Conservation (phyloP, 2,797 vertebrate genomes). For the Gallirallus australis region DNA sequence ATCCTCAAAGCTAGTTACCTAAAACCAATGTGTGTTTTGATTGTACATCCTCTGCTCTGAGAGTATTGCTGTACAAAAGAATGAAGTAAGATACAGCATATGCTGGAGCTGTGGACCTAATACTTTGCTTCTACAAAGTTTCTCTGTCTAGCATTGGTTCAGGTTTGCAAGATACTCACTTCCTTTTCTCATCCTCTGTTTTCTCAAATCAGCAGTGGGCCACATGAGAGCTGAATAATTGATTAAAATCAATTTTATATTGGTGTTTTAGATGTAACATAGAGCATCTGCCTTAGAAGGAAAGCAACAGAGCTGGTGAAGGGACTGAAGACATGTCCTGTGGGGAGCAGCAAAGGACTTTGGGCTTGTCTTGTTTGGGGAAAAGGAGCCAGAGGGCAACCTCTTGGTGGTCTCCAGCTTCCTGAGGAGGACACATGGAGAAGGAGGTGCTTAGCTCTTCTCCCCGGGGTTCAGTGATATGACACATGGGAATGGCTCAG, state of each 20-base stretch:
- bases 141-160: neutral
- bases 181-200: neutral
- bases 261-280: neutral
- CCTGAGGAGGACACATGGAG: neutral
- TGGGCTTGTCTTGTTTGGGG: neutral
- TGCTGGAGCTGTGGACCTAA: neutral
- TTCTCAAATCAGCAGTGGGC: neutral
- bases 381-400: neutral
- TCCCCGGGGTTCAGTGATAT: neutral
- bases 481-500: accelerated
- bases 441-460: neutral
- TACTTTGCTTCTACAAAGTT: neutral
- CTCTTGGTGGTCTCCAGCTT: neutral
- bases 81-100: neutral
- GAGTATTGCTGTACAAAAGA: neutral
- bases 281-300: neutral
- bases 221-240: neutral
- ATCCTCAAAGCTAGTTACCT: neutral
- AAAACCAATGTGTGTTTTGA: neutral
- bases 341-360: neutral
- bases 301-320: neutral
- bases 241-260: neutral
- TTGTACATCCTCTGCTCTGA: neutral
- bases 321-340: neutral
- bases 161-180: neutral